These are phyloP conservation scores for Conus ventricosus DNA, from an alignment of 1,140 invertebrate genomes.

Conservation along the genomic window DNA sequence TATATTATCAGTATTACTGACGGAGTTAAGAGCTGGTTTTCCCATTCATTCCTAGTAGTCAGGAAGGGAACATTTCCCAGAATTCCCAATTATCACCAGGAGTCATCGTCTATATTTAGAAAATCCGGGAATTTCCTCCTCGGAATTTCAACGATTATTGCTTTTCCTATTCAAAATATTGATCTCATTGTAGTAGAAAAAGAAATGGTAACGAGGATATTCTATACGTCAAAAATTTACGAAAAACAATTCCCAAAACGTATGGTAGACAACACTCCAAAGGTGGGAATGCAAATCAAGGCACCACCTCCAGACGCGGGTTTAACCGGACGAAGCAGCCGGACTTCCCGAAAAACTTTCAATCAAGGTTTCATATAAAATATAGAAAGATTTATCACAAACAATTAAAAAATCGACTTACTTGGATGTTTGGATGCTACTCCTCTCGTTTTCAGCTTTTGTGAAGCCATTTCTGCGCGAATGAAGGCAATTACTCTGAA, in stretches of 20 bases:
- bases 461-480: neutral
- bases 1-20: too few species aligned
- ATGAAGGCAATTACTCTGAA: neutral
- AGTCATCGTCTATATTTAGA: slow-evolving; percentile 11
- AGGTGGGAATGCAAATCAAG: neutral
- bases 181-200: neutral
- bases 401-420: neutral
- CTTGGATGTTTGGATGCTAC: neutral
- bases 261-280: neutral
- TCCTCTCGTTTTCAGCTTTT: neutral
- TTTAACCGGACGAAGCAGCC: neutral
- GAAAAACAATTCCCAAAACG: neutral
- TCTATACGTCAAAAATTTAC: neutral
- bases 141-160: neutral
- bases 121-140: slow-evolving; percentile 7
- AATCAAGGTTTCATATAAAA: neutral
- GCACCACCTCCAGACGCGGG: neutral
- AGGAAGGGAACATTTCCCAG: neutral
- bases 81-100: neutral
- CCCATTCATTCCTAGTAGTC: slow-evolving; percentile 3
- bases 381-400: neutral
- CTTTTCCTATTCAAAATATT: neutral
- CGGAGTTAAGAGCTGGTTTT: neutral
- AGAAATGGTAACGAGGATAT: neutral
- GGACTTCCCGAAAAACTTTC: slow-evolving; percentile 17